Percentiles rank a stretch among this genome's conserved stretches.
These are phyloP conservation scores for Ceratotherium simum DNA, from an alignment of 2,113 vertebrate species.

Conservation along the genomic window DNA sequence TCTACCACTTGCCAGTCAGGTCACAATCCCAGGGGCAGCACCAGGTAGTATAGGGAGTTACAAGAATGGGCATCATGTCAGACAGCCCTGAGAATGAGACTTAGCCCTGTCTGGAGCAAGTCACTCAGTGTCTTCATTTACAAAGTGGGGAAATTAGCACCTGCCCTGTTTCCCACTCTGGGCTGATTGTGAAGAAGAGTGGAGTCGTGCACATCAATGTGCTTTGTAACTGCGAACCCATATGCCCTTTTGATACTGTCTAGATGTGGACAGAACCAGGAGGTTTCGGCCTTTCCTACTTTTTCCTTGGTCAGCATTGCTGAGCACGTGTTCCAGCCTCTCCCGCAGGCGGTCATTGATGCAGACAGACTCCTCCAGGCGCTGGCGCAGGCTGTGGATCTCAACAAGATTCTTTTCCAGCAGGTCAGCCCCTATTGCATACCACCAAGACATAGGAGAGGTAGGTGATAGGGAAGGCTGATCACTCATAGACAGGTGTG, in stretches of 20 bases:
- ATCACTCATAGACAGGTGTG: no score
- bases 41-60: neutral
- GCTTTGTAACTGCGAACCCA: neutral
- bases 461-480: neutral
- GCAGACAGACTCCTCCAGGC: conserved; percentile 92
- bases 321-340: conserved; percentile 89
- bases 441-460: neutral
- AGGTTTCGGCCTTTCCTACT: conserved; percentile 75
- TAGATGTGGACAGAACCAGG: neutral
- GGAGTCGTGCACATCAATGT: neutral
- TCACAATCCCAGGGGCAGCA: neutral
- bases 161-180: neutral
- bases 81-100: neutral
- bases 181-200: neutral
- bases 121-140: neutral
- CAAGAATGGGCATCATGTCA: neutral
- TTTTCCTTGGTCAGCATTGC: conserved; percentile 73
- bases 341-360: conserved; percentile 90
- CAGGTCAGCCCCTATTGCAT: conserved; percentile 87
- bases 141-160: neutral
- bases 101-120: neutral
- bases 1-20: neutral
- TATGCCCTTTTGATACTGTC: rapidly evolving
- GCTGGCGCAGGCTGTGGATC: conserved; percentile 90
- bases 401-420: conserved; percentile 92